These are phyloP conservation scores for Sminthurides aquaticus DNA, from an alignment of 2,888 invertebrate species.

Conservation along the genomic window DNA sequence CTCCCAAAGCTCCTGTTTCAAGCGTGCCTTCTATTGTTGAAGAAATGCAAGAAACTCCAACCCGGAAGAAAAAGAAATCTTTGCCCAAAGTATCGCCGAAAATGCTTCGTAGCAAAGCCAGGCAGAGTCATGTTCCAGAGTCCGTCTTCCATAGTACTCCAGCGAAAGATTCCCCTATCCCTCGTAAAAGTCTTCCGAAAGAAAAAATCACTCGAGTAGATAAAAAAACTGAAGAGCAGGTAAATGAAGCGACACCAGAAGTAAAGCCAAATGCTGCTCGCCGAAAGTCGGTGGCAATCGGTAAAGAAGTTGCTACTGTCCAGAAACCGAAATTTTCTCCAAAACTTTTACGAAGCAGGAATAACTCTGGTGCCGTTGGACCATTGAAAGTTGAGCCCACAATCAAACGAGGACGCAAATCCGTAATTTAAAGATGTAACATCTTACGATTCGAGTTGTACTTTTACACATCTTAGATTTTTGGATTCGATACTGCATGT, in stretches of 20 bases:
- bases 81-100: not conserved
- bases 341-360: not conserved
- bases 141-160: too few species aligned
- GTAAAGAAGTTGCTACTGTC: not conserved
- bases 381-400: not conserved
- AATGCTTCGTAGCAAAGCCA: not conserved
- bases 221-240: not conserved
- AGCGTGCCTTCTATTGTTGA: too few species aligned
- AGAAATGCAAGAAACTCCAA: not conserved
- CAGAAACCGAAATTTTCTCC: conserved; percentile 1
- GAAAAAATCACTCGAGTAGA: not conserved
- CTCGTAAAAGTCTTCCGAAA: not conserved
- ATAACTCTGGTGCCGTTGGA: not conserved
- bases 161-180: not conserved
- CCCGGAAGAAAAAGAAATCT: conserved; percentile 2
- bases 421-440: too few species aligned
- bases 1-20: too few species aligned
- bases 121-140: not conserved
- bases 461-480: too few species aligned
- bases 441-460: too few species aligned
- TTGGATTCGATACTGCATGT: too few species aligned
- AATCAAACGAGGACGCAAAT: not conserved
- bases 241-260: not conserved
- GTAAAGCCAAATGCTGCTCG: not conserved
- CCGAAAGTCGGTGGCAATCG: not conserved